These are phyloP conservation scores for Cossypha niveicapilla DNA, from an alignment of 2,797 vertebrate genomes.

Conservation along the genomic window DNA sequence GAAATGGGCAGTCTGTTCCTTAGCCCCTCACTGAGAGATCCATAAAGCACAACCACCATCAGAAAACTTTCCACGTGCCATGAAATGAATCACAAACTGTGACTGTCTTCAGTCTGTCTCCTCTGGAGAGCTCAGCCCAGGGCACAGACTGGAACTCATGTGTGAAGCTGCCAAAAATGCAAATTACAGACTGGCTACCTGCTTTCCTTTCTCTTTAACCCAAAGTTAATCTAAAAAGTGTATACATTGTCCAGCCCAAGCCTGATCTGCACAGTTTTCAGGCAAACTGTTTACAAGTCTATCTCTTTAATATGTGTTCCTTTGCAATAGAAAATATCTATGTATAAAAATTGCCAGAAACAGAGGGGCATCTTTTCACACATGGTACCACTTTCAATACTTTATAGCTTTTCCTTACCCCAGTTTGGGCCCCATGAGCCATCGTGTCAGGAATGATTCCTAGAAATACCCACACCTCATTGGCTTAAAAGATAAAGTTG, in stretches of 20 bases:
- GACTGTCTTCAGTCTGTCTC: not conserved
- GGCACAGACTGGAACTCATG: not conserved
- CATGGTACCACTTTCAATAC: not conserved
- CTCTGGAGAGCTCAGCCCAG: not conserved
- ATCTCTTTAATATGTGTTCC: not conserved
- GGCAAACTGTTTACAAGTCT: not conserved
- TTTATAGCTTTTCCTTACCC: not conserved
- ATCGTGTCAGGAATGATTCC: not conserved
- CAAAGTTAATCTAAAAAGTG: not conserved
- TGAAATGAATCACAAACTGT: not conserved
- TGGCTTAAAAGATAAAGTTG: not conserved
- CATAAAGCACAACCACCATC: not conserved
- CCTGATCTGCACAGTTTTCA: not conserved
- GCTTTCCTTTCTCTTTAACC: not conserved
- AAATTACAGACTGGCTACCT: not conserved
- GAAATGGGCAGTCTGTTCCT: not conserved
- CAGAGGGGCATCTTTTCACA: not conserved
- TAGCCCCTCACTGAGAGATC: not conserved
- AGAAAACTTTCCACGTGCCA: not conserved
- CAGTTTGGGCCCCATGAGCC: not conserved
- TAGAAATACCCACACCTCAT: not conserved
- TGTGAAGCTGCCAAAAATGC: constrained; percentile 8
- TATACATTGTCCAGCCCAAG: not conserved
- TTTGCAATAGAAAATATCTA: not conserved
- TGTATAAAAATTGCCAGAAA: not conserved